These are phyloP conservation scores for Anthoptus insignis DNA, from an alignment of 2,888 invertebrate species.

Conservation along the genomic window DNA sequence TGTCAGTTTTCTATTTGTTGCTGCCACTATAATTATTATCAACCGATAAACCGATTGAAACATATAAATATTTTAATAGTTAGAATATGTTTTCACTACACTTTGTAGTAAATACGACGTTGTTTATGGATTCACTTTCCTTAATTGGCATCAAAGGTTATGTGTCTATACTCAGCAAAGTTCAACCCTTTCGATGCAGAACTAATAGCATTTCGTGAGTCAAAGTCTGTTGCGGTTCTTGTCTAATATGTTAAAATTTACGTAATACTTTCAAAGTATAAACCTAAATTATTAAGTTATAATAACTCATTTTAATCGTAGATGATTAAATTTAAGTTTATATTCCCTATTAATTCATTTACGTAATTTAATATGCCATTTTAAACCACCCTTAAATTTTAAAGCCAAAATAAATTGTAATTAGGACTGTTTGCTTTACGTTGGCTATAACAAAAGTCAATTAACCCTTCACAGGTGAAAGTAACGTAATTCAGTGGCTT, in stretches of 20 bases:
- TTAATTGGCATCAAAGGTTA: slow-evolving; percentile 3
- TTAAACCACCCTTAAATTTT: slow-evolving; percentile 11
- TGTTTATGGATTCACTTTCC: neutral
- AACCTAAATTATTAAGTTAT: slow-evolving; percentile 1
- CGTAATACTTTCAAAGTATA: neutral
- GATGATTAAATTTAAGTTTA: neutral
- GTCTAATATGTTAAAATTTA: neutral
- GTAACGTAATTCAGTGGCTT: slow-evolving; percentile 30
- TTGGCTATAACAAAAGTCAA: slow-evolving; percentile 20
- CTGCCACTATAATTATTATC: too few species aligned
- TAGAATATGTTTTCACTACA: too few species aligned
- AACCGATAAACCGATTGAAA: too few species aligned
- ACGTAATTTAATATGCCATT: neutral
- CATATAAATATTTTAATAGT: too few species aligned
- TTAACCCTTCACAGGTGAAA: slow-evolving; percentile 33
- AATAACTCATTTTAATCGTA: neutral
- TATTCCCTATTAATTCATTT: neutral
- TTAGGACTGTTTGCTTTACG: slow-evolving; percentile 17
- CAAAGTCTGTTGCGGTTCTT: slow-evolving; percentile 4
- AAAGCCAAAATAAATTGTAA: slow-evolving; percentile 13
- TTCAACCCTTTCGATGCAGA: slow-evolving; percentile 13
- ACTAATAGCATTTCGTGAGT: slow-evolving; percentile 5
- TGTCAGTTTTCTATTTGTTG: too few species aligned
- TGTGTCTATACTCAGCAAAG: neutral
- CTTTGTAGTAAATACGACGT: neutral